Base-by-base conservation (phyloP, 1,140 invertebrate genomes). In the Sitophilus oryzae region DNA sequence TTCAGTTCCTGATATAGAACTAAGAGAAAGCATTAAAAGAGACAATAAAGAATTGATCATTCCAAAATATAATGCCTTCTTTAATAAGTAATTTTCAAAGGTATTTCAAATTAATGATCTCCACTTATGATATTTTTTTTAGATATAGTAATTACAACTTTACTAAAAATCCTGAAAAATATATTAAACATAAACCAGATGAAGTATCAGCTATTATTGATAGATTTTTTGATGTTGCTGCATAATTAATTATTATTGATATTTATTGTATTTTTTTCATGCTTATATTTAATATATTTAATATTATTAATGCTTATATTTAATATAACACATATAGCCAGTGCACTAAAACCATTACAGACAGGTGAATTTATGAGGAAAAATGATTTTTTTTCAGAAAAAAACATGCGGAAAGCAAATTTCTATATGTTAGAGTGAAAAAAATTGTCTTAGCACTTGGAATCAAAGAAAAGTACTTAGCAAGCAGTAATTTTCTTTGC, bases 91-190 rank as follows among this genome's bases (percentile, higher is more conserved):
- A 25, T 21, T 15, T 61, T 25, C 16, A 5, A 19, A n/a, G 8
- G 25, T 6, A n/a, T 21, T 5, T 23, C 25, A 45, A 14, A 45
- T 2, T 16, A 16, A 16, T 20, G 19, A 5, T 16, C 4, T 18
- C 3, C 15, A 16, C n/a, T 5, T 16, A 5, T 41, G 41, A 14
- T 16, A 3, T 45, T 8, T 23, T n/a, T 69, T 71, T 22, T 56
- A 87, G 84, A 63, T 89, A 85, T 73, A 74, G 79, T 3, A 67
- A 71, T 18, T 73, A 87, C 20, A 80, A 82, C 15, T 98, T 98
- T 70, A 89, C 91, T 6, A 97, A 96, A 74, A 95, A 96, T 75
- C 82, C 83, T 1, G 88, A 91, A 45, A 98, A 98, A 72, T 97
- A 98, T 73, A 82, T 96, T 21, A 95, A 92, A 73, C 94, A 94